Evolutionary conservation across 2,113 vertebrate genomes (phyloP).

Genomic region (Alectura lathami): DNA sequence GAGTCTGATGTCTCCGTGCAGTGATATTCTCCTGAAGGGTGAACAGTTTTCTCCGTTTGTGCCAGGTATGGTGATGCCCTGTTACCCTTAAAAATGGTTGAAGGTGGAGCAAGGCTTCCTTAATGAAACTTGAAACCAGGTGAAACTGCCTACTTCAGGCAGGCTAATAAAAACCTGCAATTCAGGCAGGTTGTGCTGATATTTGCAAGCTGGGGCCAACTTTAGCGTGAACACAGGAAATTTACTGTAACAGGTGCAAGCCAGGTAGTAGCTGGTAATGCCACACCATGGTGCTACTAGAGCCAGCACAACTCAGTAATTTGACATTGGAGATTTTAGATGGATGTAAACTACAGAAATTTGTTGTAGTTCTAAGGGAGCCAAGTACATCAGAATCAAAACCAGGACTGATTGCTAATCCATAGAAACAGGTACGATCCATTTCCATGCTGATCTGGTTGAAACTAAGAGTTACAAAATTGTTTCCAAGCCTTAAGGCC

Average conservation of each 20-base stretch:
- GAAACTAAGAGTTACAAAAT: not conserved
- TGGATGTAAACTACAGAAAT: not conserved
- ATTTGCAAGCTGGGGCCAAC: not conserved
- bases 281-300: not conserved
- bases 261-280: not conserved
- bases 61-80: not conserved
- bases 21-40: not conserved
- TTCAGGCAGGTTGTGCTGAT: not conserved
- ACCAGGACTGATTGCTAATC: not conserved
- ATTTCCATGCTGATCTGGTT: not conserved
- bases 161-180: not conserved
- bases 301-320: not conserved
- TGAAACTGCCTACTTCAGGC: not conserved
- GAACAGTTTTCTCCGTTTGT: not conserved
- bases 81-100: not conserved
- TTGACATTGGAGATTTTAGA: not conserved
- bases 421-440: not conserved
- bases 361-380: not conserved
- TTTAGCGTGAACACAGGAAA: not conserved
- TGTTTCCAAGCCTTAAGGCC: not conserved
- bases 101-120: not conserved
- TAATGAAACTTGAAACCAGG: not conserved
- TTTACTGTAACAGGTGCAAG: not conserved
- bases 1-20: not conserved
- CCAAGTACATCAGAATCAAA: not conserved